Conservation (phyloP, 2,888 invertebrate species). For the Mythimna pallens region DNA sequence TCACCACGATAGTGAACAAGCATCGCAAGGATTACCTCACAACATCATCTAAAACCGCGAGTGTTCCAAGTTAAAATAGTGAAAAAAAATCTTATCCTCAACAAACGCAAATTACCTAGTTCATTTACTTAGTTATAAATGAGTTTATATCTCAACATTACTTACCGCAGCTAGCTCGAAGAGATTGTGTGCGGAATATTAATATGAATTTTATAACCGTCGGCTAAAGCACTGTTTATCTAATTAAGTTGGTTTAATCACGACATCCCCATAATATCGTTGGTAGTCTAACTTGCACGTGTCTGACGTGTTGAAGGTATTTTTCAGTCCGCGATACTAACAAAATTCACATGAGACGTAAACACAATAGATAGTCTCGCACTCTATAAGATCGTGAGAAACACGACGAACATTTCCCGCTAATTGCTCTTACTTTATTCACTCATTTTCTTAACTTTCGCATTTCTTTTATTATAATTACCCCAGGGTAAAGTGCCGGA, state of each 20-base stretch:
- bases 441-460: conserved; percentile 15
- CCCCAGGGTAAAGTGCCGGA: conserved; percentile 5
- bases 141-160: conserved; percentile 37
- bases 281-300: conserved; percentile 28
- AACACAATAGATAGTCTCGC: conserved; percentile 43
- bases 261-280: conserved; percentile 43
- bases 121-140: conserved; percentile 22
- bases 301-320: conserved; percentile 55
- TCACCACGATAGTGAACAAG: conserved; percentile 68
- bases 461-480: conserved; percentile 27
- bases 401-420: conserved; percentile 19
- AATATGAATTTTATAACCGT: conserved; percentile 41
- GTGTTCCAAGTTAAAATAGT: conserved; percentile 56
- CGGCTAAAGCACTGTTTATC: conserved; percentile 34
- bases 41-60: conserved; percentile 48
- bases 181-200: conserved; percentile 37
- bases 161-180: conserved; percentile 43
- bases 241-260: conserved; percentile 38
- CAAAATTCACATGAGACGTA: conserved; percentile 61
- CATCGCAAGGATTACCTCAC: conserved; percentile 55
- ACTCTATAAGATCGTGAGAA: conserved; percentile 47
- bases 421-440: conserved; percentile 33
- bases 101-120: background rate
- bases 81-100: conserved; percentile 27
- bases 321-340: conserved; percentile 60